Percentiles rank a stretch among this genome's conserved stretches.
These are phyloP conservation scores for Girardia tigrina DNA, from an alignment of 2,888 invertebrate genomes.

Conservation along the genomic window DNA sequence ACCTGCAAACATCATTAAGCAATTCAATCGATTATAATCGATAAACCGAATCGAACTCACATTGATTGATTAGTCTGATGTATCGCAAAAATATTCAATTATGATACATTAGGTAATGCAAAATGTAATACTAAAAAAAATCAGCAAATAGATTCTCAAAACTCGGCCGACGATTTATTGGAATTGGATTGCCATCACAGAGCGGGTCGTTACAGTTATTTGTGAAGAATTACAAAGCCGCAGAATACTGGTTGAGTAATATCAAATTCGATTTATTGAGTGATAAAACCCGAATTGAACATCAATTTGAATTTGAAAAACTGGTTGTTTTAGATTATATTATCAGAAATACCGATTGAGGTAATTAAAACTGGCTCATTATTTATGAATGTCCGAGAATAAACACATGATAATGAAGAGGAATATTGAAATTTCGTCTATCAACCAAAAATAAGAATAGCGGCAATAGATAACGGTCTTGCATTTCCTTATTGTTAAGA, in stretches of 20 bases:
- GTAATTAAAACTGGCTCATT: constrained; percentile 98
- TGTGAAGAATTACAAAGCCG: constrained; percentile 89
- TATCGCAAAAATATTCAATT: constrained; percentile 97
- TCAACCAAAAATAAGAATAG: background rate
- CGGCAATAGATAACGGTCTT: constrained; percentile 56
- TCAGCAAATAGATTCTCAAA: constrained; percentile 86
- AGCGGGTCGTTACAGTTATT: constrained; percentile 92
- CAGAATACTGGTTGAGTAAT: constrained; percentile 82
- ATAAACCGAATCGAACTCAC: too few species aligned
- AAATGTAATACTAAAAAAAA: constrained; percentile 84
- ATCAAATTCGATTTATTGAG: constrained; percentile 77
- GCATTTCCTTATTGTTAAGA: constrained; percentile 98
- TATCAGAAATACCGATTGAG: constrained; percentile 82
- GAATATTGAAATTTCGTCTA: background rate
- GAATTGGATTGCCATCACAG: constrained; percentile 87
- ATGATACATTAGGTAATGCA: constrained; percentile 83
- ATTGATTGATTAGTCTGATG: too few species aligned
- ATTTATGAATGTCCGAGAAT: constrained; percentile 4
- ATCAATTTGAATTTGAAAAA: constrained; percentile 84
- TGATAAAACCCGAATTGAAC: constrained; percentile 61
- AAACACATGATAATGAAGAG: background rate
- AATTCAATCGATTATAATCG: too few species aligned
- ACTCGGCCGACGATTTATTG: constrained; percentile 74
- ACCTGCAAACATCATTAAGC: too few species aligned
- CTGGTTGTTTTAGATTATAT: constrained; percentile 94